phyloP scores from a whole-genome alignment of 2,797 vertebrate species.

The Enteromius mattozi region DNA sequence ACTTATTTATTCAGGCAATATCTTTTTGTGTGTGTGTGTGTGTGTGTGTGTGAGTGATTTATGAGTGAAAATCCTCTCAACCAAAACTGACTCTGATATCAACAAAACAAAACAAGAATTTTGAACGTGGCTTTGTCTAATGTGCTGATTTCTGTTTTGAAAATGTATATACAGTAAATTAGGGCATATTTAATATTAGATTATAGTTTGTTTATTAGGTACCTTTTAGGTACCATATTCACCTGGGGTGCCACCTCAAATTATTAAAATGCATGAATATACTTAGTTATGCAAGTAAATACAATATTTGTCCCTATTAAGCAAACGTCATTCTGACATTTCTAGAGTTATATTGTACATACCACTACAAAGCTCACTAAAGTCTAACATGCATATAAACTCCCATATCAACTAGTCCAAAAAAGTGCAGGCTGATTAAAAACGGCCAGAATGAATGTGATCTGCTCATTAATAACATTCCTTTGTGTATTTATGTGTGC shows the following conservation, averaged over 20 bases:
- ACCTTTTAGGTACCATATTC: neutral
- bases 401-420: neutral
- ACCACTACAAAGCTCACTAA: neutral
- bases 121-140: neutral
- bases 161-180: neutral
- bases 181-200: neutral
- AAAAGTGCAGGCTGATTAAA: neutral
- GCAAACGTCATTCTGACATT: neutral
- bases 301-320: neutral
- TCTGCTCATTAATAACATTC: neutral
- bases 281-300: neutral
- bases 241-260: neutral
- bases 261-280: neutral
- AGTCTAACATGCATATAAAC: neutral
- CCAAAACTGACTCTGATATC: neutral
- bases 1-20: neutral
- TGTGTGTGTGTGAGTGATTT: neutral
- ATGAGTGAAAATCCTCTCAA: neutral
- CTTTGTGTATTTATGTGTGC: neutral
- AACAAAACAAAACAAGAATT: neutral
- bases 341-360: neutral
- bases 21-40: too few relatives aligned
- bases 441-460: neutral
- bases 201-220: neutral
- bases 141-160: neutral